Percentiles rank a stretch among this genome's conserved stretches.
These are phyloP conservation scores for Ectropis grisescens DNA, from an alignment of 1,140 invertebrate genomes.

Conservation along the genomic window DNA sequence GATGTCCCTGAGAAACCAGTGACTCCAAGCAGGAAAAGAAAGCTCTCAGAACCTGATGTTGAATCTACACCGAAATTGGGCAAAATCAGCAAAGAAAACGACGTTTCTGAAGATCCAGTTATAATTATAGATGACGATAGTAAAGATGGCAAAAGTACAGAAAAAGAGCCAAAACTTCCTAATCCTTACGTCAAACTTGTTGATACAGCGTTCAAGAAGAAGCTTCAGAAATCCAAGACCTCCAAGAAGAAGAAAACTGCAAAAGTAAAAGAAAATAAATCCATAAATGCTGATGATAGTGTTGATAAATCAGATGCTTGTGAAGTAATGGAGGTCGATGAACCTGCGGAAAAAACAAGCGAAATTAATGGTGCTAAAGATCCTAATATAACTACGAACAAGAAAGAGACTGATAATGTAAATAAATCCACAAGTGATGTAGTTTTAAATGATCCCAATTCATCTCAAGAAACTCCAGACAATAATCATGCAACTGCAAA, in stretches of 20 bases:
- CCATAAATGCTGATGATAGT: constrained; percentile 2
- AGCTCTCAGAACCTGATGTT: constrained; percentile 35
- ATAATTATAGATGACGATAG: constrained; percentile 55
- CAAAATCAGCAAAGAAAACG: constrained; percentile 45
- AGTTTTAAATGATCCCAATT: constrained; percentile 18
- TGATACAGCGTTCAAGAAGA: constrained; percentile 47
- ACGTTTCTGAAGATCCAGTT: constrained; percentile 24
- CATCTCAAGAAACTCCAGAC: too few species aligned
- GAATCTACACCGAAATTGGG: constrained; percentile 42
- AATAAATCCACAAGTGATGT: constrained; percentile 2
- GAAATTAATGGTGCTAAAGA: constrained; percentile 3
- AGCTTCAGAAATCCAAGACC: constrained; percentile 34
- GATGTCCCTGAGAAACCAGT: constrained; percentile 38
- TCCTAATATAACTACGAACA: not conserved
- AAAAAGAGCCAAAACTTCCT: constrained; percentile 20
- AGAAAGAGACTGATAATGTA: constrained; percentile 1
- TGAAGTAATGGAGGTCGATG: constrained; percentile 26
- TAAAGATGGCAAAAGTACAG: constrained; percentile 15
- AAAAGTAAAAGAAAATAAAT: constrained; percentile 12
- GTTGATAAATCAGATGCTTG: constrained; percentile 4
- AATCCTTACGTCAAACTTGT: constrained; percentile 55
- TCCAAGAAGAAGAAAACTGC: constrained; percentile 31
- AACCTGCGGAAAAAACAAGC: constrained; percentile 1
- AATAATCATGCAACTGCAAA: too few species aligned
- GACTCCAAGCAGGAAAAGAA: constrained; percentile 41